Evolutionary conservation across 2,113 vertebrate species (phyloP), one percentile per base, ranked within the genome.

Genomic region (Diphyllodes magnificus): DNA sequence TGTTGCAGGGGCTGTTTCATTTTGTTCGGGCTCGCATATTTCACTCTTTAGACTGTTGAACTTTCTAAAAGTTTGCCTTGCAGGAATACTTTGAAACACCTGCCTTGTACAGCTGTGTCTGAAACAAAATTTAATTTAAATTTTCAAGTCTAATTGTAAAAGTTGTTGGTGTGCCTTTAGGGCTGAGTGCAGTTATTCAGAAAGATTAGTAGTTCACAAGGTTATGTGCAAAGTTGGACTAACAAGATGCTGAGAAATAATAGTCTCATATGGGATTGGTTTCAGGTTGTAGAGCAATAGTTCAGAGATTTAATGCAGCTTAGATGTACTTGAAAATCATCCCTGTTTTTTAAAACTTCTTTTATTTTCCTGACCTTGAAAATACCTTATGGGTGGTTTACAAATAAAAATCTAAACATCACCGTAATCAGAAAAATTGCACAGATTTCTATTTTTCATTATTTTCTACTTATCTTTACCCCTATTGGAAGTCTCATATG

Each of bases 161-260:
- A 94, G 91, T 89, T 96, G 51, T 63, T 7, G 35, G 61, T 65
- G 33, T 21, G 73, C 47, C 92, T 39, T 89, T 72, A 92, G 80
- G 70, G 82, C 94, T 35, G 53, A 87, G 51, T 44, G 82, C 57
- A 73, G 79, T 78, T 96, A 83, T 80, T 96, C 45, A 50, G 88
- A 76, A 93, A 80, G 82, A 33, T 92, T 42, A 64, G 70, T 54
- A 75, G 77, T 73, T 97, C 85, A 90, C 88, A 89, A 97, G 92
- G 94, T 97, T 97, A 94, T 89, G 77, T 79, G 82, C 59, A 91
- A 97, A 97, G 68, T 27, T 92, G 82, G 82, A 45, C 90, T 96
- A 97, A 97, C 83, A 78, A 95, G 88, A 93, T 91, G 70, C 57
- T 92, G 69, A 95, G 96, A 96, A 97, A 94, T 95, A 96, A 96